A percentile compares a stretch with the other conserved stretches of the same genome.
Conservation (phyloP, 2,888 invertebrate species). For the Amaurobius ferox region DNA sequence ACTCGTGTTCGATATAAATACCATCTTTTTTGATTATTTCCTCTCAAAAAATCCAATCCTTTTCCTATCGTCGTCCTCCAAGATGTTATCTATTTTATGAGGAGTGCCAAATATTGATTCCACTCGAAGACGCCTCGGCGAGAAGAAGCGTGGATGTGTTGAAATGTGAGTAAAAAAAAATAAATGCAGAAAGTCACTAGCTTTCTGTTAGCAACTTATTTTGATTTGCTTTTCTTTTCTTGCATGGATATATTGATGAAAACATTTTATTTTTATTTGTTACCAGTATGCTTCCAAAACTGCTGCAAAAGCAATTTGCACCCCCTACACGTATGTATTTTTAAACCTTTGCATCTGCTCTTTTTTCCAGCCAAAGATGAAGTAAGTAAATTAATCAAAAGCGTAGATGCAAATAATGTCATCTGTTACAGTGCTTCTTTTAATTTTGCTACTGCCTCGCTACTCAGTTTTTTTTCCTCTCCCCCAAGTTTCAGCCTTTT, state of each 20-base stretch:
- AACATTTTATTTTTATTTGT: constrained; percentile 22
- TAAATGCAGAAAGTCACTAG: constrained; percentile 51
- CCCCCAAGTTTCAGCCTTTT: constrained; percentile 27
- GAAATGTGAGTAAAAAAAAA: constrained; percentile 62
- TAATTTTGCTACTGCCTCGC: constrained; percentile 32
- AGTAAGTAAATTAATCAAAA: constrained; percentile 10
- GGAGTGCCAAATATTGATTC: constrained; percentile 48
- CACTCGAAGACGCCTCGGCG: constrained; percentile 35
- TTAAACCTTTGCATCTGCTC: constrained; percentile 34
- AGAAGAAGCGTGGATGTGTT: constrained; percentile 34
- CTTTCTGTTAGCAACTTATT: constrained; percentile 58
- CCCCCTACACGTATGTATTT: constrained; percentile 20
- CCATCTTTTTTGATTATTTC: background rate
- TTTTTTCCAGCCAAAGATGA: background rate
- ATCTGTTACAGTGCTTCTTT: constrained; percentile 13
- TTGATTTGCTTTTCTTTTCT: constrained; percentile 52
- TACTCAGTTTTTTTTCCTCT: constrained; percentile 5
- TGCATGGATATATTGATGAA: constrained; percentile 13
- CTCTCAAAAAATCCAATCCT: background rate
- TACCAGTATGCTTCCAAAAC: constrained; percentile 8
- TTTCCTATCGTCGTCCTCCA: constrained; percentile 19
- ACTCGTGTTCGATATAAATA: background rate
- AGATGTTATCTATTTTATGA: constrained; percentile 29
- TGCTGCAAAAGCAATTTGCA: constrained; percentile 43
- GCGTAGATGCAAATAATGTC: background rate